Evolutionary conservation across 2,888 invertebrate species (phyloP), one percentile per base, ranked within the genome.

Genomic region (Amphimallon solstitiale): DNA sequence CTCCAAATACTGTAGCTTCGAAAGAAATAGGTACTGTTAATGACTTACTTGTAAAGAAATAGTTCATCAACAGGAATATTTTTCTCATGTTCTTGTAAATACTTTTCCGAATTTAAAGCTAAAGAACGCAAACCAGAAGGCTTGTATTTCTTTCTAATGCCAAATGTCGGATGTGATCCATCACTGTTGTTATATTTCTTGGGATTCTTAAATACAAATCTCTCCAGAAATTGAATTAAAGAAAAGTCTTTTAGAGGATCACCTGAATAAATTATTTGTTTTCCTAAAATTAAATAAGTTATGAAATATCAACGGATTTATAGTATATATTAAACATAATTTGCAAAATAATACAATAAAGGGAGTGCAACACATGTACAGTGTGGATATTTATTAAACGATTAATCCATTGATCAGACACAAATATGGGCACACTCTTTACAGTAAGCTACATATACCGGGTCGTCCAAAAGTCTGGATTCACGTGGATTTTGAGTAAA

Each of bases 171-270:
- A 78, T 90, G 88, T 0, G 87, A 87, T 0, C 87, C 89, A 45
- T 74, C 83, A 72, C 83, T 85, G 38, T 82, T 81, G n/a, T 84
- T 83, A 0, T 84, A 75, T 71, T 88, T 90, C 80, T 93, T 94
- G 0, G 94, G 94, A 84, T 99, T 99, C 79, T 96, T 94, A 81
- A 95, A 98, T 7, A 95, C 95, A 81, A 98, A 98, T 45, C 98
- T 87, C 77, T 99, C 98, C 48, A 99, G 84, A 81, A 99, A 99
- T 52, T 94, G 86, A 52, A 95, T 91, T 35, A 95, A 84, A 0
- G 93, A 92, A 80, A 98, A 96, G 82, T 99, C 98, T 75, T 93
- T 89, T 1, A 99, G 83, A 0, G 98, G 97, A 81, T 99, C 97
- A 0, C 98, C 98, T 65, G 89, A 88, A 82, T 98, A 98, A 35